These are phyloP conservation scores for Phengaris arion DNA, from an alignment of 2,888 invertebrate genomes.

Conservation along the genomic window DNA sequence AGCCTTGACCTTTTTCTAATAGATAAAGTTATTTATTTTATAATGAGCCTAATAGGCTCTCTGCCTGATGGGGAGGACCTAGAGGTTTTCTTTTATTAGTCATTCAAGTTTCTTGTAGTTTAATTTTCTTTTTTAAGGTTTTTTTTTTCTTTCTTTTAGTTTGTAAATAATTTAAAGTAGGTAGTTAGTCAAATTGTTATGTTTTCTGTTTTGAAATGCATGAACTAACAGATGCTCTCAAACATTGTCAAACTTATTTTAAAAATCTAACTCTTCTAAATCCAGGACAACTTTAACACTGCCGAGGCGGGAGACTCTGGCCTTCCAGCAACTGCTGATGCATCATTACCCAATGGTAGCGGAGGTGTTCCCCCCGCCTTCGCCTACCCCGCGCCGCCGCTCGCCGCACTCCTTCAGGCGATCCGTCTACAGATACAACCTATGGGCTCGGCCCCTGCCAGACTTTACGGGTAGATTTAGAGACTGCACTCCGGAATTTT, in stretches of 20 bases:
- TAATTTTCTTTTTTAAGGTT: too few species aligned
- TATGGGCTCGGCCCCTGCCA: slow-evolving; percentile 86
- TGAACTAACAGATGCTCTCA: too few species aligned
- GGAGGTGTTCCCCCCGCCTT: slow-evolving; percentile 47
- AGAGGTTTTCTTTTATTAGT: too few species aligned
- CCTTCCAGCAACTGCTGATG: slow-evolving; percentile 80
- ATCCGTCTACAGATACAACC: slow-evolving; percentile 86
- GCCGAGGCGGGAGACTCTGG: slow-evolving; percentile 80
- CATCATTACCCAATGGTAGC: slow-evolving; percentile 63
- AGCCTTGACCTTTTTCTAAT: too few species aligned
- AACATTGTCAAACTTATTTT: background rate
- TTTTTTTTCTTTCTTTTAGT: too few species aligned
- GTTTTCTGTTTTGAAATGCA: too few species aligned
- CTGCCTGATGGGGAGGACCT: too few species aligned
- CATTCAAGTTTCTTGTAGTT: too few species aligned
- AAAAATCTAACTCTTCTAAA: slow-evolving; percentile 19
- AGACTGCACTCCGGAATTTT: slow-evolving; percentile 87
- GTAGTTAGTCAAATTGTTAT: too few species aligned
- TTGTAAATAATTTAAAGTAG: too few species aligned
- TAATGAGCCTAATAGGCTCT: too few species aligned
- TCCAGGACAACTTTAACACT: slow-evolving; percentile 84
- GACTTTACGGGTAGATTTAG: slow-evolving; percentile 85
- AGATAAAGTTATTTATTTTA: too few species aligned
- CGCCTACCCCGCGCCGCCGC: slow-evolving; percentile 54
- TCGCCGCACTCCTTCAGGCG: slow-evolving; percentile 79